These are phyloP conservation scores for Drosophila sulfurigaster DNA, from an alignment of 1,140 invertebrate species.

Conservation along the genomic window DNA sequence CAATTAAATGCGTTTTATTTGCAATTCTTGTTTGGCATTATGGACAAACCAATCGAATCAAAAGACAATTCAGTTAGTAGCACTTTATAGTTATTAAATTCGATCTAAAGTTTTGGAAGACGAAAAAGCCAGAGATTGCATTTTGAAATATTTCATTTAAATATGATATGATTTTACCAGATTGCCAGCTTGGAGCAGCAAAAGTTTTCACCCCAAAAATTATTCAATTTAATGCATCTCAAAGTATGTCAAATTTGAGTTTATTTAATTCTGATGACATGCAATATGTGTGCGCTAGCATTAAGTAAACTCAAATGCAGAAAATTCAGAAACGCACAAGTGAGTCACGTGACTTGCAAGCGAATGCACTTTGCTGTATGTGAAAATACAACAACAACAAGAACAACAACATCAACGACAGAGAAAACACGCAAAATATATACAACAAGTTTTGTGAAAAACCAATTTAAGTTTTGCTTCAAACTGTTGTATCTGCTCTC, in stretches of 20 bases:
- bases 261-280: constrained; percentile 28
- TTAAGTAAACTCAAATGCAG: constrained; percentile 57
- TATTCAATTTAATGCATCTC: constrained; percentile 23
- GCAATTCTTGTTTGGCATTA: constrained; percentile 6
- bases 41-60: background rate
- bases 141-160: background rate
- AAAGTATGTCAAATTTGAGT: constrained; percentile 36
- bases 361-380: constrained; percentile 40
- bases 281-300: constrained; percentile 24
- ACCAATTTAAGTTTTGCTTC: constrained; percentile 70
- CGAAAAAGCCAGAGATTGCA: background rate
- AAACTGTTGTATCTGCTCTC: constrained; percentile 41
- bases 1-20: constrained; percentile 24
- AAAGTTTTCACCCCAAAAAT: background rate
- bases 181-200: background rate
- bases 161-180: background rate
- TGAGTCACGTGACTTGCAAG: constrained; percentile 65
- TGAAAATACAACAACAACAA: constrained; percentile 5
- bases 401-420: background rate
- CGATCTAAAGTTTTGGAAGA: background rate
- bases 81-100: background rate
- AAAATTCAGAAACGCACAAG: constrained; percentile 47
- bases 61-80: background rate
- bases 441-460: constrained; percentile 55
- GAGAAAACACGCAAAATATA: constrained; percentile 14